A percentile compares a stretch with the other conserved stretches of the same genome.
These are phyloP conservation scores for Furcifer pardalis DNA, from an alignment of 2,797 vertebrate genomes.

Conservation along the genomic window DNA sequence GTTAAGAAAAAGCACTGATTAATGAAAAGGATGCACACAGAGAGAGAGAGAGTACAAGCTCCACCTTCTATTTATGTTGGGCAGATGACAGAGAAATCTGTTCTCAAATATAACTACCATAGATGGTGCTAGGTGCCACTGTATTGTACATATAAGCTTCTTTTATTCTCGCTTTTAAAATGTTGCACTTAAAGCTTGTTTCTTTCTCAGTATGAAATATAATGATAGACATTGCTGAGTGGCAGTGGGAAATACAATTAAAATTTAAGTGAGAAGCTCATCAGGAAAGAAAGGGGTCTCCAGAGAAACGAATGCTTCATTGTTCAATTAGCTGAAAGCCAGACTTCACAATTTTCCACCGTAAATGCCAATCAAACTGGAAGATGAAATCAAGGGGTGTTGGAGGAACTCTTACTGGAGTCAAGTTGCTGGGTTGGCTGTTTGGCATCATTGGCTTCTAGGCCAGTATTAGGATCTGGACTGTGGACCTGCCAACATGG, in stretches of 20 bases:
- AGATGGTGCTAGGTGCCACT: no score
- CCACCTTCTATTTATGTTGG: no score
- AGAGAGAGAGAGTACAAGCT: no score
- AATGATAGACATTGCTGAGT: neutral
- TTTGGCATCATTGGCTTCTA: no score
- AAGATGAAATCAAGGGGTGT: neutral
- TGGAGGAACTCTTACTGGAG: neutral
- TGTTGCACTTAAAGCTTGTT: neutral
- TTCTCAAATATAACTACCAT: no score
- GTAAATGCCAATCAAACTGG: neutral
- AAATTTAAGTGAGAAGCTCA: neutral
- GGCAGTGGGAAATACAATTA: neutral
- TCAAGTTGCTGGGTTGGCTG: neutral
- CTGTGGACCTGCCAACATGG: no score
- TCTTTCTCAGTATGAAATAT: neutral
- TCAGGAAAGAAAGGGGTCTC: neutral
- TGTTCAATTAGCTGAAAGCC: slow-evolving; percentile 1
- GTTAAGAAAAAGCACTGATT: no score
- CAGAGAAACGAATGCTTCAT: neutral
- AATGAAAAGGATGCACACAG: no score
- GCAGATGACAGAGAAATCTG: no score
- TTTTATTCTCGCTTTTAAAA: neutral
- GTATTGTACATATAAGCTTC: neutral
- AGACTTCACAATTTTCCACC: neutral
- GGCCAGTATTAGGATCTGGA: no score